These are phyloP conservation scores for Dunckerocampus dactyliophorus DNA, from an alignment of 2,113 vertebrate species.

Conservation along the genomic window DNA sequence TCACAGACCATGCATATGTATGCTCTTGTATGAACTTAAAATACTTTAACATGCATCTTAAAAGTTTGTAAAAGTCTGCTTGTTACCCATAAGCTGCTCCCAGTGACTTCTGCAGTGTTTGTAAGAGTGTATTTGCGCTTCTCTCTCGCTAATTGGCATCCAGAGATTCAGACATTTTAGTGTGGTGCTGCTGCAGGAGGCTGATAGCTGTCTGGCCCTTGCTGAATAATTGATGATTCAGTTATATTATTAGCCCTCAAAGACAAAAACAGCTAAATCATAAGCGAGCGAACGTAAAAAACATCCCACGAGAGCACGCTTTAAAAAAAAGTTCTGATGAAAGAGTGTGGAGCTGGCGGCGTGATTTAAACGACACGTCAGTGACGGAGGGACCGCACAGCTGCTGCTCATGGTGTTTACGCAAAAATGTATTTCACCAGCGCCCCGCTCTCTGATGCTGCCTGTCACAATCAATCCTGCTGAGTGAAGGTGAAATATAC, in stretches of 20 bases:
- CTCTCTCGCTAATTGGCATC: constrained; percentile 59
- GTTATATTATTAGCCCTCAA: constrained; percentile 65
- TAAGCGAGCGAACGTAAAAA: constrained; percentile 30
- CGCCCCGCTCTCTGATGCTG: constrained; percentile 8
- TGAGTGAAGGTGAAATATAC: not conserved
- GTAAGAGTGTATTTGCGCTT: constrained; percentile 6
- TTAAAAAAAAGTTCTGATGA: constrained; percentile 9
- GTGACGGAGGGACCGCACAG: constrained; percentile 17
- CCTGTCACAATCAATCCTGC: constrained; percentile 24
- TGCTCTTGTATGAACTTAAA: no score
- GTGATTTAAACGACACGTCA: constrained; percentile 25
- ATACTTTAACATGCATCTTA: no score
- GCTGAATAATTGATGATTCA: constrained; percentile 72
- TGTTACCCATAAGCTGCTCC: constrained; percentile 54
- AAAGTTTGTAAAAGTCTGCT: constrained; percentile 22
- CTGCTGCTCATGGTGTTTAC: constrained; percentile 20
- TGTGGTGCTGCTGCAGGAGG: constrained; percentile 43
- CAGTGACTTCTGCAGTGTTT: constrained; percentile 14
- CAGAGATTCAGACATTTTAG: constrained; percentile 50
- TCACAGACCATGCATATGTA: no score
- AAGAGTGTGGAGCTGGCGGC: not conserved
- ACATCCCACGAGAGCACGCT: not conserved
- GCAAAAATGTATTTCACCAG: not conserved
- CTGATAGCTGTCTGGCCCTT: constrained; percentile 53
- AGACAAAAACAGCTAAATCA: constrained; percentile 45